Evolutionary conservation across 2,888 invertebrate genomes (phyloP), one percentile per base, ranked within the genome.

Genomic region (Bellardia bayeri): DNA sequence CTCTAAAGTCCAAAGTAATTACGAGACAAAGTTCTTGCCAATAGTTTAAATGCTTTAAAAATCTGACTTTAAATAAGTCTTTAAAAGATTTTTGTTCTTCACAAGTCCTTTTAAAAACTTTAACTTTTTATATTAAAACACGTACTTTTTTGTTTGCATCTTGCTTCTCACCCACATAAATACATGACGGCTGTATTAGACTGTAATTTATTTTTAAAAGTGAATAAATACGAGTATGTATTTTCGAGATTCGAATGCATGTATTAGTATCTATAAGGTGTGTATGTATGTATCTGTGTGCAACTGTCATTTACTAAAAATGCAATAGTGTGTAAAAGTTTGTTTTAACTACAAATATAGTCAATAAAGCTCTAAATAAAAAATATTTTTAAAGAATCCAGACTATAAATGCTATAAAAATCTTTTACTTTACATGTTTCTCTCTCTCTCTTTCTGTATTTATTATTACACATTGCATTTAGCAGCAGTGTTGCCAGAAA

Each of bases 61-160:
- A 56, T 9, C 13, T 33, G 11, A 9, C 30, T 13, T 40, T 8
- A 11, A 63, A n/a, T n/a, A 40, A 40, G 9, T 37, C 40, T 54
- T 40, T 64, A 64, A 45, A 72, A 16, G 8, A 11, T 1, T 45
- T 33, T 72, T 72, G n/a, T 72, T 13, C 49, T 42, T 5, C 33
- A 30, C 9, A 80, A 71, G 63, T 80, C 30, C 71, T 56, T 71
- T 80, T 71, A 71, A 71, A 61, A 72, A 81, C 16, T 72, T 45
- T 81, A 37, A 3, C 5, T 81, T 45, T 64, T 63, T 8, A 33
- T 16, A 54, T 45, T 33, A 42, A 9, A 33, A 16, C 68, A 42
- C 3, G 16, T 33, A 6, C 63, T 23, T 37, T 63, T 11, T 49
- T 13, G 23, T 0, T 3, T 51, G 14, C 37, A n/a, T 13, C 3